Percentiles rank a stretch among this genome's conserved stretches.
Conservation (phyloP, 2,797 vertebrate species). For the Chromobotia macracanthus region DNA sequence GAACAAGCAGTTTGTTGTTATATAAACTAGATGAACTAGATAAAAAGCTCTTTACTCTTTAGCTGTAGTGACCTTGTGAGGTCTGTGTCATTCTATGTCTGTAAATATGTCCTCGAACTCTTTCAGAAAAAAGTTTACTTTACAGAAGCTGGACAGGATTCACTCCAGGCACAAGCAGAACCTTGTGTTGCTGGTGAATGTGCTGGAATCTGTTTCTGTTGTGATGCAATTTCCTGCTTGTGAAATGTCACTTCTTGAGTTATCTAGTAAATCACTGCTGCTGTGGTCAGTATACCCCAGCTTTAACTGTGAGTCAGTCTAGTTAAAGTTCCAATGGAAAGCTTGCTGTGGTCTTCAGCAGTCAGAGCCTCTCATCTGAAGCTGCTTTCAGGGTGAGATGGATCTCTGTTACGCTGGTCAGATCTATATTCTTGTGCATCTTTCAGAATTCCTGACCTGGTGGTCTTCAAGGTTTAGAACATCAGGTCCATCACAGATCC, state of each 20-base stretch:
- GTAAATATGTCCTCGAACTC: neutral
- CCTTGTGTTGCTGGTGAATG: slow-evolving; percentile 3
- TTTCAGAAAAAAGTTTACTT: neutral
- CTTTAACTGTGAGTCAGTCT: slow-evolving; percentile 41
- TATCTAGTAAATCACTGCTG: slow-evolving; percentile 15
- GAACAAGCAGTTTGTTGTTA: neutral
- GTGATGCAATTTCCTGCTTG: slow-evolving; percentile 32
- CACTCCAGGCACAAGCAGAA: slow-evolving; percentile 22
- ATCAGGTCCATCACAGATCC: slow-evolving; percentile 1
- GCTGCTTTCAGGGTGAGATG: slow-evolving; percentile 28
- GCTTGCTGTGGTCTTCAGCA: slow-evolving; percentile 34
- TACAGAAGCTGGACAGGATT: neutral
- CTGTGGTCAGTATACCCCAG: slow-evolving; percentile 24
- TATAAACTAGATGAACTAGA: neutral
- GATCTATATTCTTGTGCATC: neutral
- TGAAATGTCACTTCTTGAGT: slow-evolving; percentile 37
- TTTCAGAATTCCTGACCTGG: neutral
- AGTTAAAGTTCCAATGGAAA: slow-evolving; percentile 42
- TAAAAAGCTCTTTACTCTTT: neutral
- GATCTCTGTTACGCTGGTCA: slow-evolving; percentile 25
- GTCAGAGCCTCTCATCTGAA: slow-evolving; percentile 35
- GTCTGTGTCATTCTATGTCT: neutral
- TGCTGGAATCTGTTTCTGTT: slow-evolving; percentile 7
- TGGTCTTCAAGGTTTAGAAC: slow-evolving; percentile 1
- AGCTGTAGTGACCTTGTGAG: neutral